Evolutionary conservation across 2,888 invertebrate genomes (phyloP).

Genomic region (Dryadula phaetusa): DNA sequence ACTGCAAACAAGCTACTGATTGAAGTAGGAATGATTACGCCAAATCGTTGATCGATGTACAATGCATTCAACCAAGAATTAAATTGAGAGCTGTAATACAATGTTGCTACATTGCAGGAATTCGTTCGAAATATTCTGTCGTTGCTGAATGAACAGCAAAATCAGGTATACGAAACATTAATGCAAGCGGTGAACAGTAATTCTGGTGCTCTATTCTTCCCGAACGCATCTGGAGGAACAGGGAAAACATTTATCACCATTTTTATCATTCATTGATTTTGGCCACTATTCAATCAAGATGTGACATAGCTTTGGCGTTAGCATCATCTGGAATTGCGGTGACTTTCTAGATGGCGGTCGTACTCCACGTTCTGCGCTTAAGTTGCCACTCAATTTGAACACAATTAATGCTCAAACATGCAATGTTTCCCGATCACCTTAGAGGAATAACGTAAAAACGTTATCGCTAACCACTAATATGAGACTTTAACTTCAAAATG

Average conservation of each 20-base stretch:
- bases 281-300: conserved; percentile 44
- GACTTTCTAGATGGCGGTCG: conserved; percentile 43
- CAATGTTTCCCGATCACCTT: conserved; percentile 48
- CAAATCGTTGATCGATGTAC: too few relatives aligned
- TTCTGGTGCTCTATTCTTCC: conserved; percentile 48
- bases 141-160: conserved; percentile 48
- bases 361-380: conserved; percentile 47
- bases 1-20: too few relatives aligned
- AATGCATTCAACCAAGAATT: conserved; percentile 48
- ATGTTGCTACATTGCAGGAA: conserved; percentile 45
- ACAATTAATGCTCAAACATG: conserved; percentile 49
- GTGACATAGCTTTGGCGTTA: conserved; percentile 46
- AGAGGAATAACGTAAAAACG: too few relatives aligned
- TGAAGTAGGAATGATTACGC: too few relatives aligned
- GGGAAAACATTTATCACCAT: conserved; percentile 47
- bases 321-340: too few relatives aligned
- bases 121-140: conserved; percentile 45
- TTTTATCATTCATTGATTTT: conserved; percentile 47
- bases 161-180: conserved; percentile 47
- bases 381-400: conserved; percentile 47
- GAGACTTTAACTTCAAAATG: too few relatives aligned
- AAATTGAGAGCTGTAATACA: conserved; percentile 44
- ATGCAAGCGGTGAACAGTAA: too few relatives aligned
- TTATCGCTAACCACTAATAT: too few relatives aligned
- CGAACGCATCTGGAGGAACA: conserved; percentile 46